These are phyloP conservation scores for Diglossa cyanea DNA, from an alignment of 2,797 vertebrate genomes.

Conservation along the genomic window DNA sequence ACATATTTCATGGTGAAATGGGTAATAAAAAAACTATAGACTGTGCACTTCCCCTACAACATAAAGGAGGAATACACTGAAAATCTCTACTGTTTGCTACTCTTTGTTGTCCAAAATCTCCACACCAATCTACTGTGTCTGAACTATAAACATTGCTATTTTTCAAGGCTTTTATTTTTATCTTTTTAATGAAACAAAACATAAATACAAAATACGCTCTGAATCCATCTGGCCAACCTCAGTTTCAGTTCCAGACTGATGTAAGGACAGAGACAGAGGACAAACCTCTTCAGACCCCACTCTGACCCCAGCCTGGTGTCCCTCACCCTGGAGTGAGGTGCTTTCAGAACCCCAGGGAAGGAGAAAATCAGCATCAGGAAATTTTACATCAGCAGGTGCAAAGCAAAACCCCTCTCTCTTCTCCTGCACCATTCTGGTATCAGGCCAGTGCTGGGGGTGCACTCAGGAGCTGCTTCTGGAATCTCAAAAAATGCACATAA, in stretches of 20 bases:
- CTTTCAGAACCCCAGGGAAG: background rate
- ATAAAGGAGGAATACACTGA: background rate
- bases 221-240: background rate
- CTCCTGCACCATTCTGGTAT: background rate
- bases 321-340: background rate
- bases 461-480: background rate
- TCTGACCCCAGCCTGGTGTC: background rate
- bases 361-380: background rate
- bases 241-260: background rate
- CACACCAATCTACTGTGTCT: background rate
- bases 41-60: background rate
- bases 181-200: background rate
- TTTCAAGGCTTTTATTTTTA: background rate
- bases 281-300: background rate
- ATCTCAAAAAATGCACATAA: fast-evolving
- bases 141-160: background rate
- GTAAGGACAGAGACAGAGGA: background rate
- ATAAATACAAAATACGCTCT: background rate
- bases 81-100: background rate
- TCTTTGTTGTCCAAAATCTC: background rate
- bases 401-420: background rate
- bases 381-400: background rate
- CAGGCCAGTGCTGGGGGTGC: background rate
- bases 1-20: conserved; percentile 48
- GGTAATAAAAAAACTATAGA: conserved; percentile 45